Evolutionary conservation across 2,888 invertebrate species (phyloP).

Genomic region (Sthenelais limicola): DNA sequence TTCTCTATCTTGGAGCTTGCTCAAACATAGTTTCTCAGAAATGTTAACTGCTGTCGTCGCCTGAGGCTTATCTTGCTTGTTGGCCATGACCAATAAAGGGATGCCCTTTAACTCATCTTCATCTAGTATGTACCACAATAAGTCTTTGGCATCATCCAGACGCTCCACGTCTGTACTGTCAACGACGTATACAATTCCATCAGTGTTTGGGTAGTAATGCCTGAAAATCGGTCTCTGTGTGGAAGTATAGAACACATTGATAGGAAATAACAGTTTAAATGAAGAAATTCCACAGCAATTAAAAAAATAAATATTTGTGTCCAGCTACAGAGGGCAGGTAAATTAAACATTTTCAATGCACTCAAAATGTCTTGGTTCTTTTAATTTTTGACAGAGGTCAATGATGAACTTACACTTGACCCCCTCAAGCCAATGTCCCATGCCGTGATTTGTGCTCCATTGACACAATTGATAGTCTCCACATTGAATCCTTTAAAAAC

Average conservation of each 20-base stretch:
- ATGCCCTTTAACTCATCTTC: not conserved
- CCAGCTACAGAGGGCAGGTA: not conserved
- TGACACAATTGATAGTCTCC: too few species aligned
- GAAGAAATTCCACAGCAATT: not conserved
- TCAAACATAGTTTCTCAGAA: not conserved
- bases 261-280: not conserved
- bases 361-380: not conserved
- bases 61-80: not conserved
- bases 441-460: not conserved
- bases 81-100: slow-evolving; percentile 7
- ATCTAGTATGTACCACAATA: not conserved
- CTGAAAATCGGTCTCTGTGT: slow-evolving; percentile 1
- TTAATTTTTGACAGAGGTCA: too few species aligned
- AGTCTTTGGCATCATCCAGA: slow-evolving; percentile 1
- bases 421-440: slow-evolving; percentile 4
- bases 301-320: not conserved
- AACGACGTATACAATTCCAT: not conserved
- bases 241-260: not conserved
- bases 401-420: not conserved
- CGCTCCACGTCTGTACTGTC: slow-evolving; percentile 15
- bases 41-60: not conserved
- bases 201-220: not conserved
- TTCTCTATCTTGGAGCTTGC: not conserved
- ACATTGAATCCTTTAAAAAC: too few species aligned
- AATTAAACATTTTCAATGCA: not conserved